Evolutionary conservation across 1,140 invertebrate species (phyloP).

Genomic region (Drosophila albomicans): DNA sequence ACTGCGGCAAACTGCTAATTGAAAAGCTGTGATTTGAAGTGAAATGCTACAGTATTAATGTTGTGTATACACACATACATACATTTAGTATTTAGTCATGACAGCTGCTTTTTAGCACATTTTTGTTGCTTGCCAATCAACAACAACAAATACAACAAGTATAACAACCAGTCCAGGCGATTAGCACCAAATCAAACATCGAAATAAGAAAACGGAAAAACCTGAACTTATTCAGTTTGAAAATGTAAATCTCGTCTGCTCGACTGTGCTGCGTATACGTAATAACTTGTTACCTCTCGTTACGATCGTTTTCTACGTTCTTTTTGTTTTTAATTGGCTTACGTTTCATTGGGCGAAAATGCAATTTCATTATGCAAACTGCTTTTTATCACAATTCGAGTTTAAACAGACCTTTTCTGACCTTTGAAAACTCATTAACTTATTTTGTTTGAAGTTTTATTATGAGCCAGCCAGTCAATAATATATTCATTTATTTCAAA

Average conservation of each 20-base stretch:
- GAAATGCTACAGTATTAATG: slow-evolving; percentile 19
- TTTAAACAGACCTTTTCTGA: slow-evolving; percentile 2
- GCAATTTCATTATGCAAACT: slow-evolving; percentile 16
- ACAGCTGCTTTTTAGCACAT: slow-evolving; percentile 43
- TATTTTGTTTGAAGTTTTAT: slow-evolving; percentile 1
- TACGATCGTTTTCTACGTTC: not conserved
- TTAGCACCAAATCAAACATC: slow-evolving; percentile 40
- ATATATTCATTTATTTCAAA: no score
- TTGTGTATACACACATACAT: slow-evolving; percentile 1
- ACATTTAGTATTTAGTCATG: slow-evolving; percentile 16
- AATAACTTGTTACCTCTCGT: slow-evolving; percentile 7
- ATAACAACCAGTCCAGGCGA: slow-evolving; percentile 19
- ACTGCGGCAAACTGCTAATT: slow-evolving; percentile 42
- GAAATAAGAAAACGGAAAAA: slow-evolving; percentile 15
- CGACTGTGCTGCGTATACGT: slow-evolving; percentile 15
- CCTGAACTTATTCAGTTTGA: slow-evolving; percentile 19
- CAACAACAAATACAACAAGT: slow-evolving; percentile 20
- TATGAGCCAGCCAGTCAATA: not conserved
- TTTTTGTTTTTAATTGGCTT: not conserved
- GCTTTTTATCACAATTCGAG: not conserved
- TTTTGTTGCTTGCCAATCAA: slow-evolving; percentile 10
- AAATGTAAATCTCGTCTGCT: slow-evolving; percentile 21
- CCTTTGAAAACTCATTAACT: slow-evolving; percentile 14
- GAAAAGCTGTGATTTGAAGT: slow-evolving; percentile 36
- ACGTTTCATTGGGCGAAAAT: not conserved